Evolutionary conservation across 2,797 vertebrate species (phyloP), one percentile per base, ranked within the genome.

Genomic region (Oophaga sylvatica): DNA sequence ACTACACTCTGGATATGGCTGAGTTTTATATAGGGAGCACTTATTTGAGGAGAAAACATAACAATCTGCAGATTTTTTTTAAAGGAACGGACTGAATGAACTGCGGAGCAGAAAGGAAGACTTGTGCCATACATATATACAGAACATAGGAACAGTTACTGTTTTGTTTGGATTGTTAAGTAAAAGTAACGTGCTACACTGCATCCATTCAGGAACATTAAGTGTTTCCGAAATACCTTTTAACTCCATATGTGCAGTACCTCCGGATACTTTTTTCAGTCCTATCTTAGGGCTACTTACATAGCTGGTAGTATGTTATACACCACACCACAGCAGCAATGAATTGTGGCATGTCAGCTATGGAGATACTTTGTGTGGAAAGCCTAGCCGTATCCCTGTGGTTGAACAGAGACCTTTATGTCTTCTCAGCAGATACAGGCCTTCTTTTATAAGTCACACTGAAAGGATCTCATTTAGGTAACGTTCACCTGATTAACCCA

Each of bases 401-500:
- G 80, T 73, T 83, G 84, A 89, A 89, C 84, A 89, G 88, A 87
- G 71, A 87, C 41, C 84, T 86, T 80, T 86, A 87, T 89, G 84
- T 89, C 80, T 70, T 73, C 80, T 31, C 60, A 20, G 57, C 48
- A 89, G 83, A 83, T 83, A 89, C 88, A 89, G 80, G 84, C 70
- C 84, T 87, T 80, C 35, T 83, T 85, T 89, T 89, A 89, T 89
- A 89, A 89, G 73, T 71, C 65, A 80, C 35, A 73, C 80, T 89
- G 84, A 89, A 89, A 86, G 84, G 75, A 68, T 89, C 80, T 87
- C 73, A 89, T 89, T 89, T 89, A 89, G 80, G 80, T 31, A 57
- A 56, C 65, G 78, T 86, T 68, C 60, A 87, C 80, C 75, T 83
- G 71, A 83, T 89, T 89, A 89, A 89, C 88, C 78, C 84, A 60